phyloP scores from a whole-genome alignment of 1,140 invertebrate species.

The Caenorhabditis elegans region WBcel235 BX284605.5:2878001-2878500 shows the following conservation, averaged over 20 bases:
- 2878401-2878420: no score
- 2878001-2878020: not conserved
- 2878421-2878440: no score
- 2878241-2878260: not conserved
- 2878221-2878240: no score
- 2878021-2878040: not conserved
- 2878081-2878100: not conserved
- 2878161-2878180: not conserved
- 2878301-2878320: no score
- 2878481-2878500: no score
- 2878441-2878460: no score
- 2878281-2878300: no score
- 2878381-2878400: no score
- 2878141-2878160: not conserved
- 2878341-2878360: no score
- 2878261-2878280: not conserved
- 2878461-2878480: no score
- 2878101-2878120: not conserved
- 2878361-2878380: no score
- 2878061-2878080: not conserved
- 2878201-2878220: not conserved
- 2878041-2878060: not conserved
- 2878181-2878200: not conserved
- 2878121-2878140: not conserved
- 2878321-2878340: no score